Evolutionary conservation across 2,797 vertebrate genomes (phyloP), one percentile per base, ranked within the genome.

Genomic region (Molossus molossus): DNA sequence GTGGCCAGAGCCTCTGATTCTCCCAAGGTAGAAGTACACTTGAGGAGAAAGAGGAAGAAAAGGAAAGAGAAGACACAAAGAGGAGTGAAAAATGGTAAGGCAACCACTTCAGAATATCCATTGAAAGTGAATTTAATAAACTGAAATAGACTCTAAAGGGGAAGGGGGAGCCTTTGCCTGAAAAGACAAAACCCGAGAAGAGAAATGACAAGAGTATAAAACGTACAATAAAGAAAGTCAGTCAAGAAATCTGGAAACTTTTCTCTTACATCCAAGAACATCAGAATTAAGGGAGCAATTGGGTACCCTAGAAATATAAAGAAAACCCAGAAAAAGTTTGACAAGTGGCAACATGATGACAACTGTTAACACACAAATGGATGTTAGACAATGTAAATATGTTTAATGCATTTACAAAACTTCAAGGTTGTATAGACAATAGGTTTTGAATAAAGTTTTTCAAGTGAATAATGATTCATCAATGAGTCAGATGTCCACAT

Each of bases 21-120:
- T 96, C 92, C 94, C 87, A 92, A 94, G 90, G 87, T 95, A 55
- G 94, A 95, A 87, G 93, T 29, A 92, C 57, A 94, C 88, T 92
- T 72, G 86, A 95, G 80, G 73, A 93, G n/a, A n/a, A 95, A 84
- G 80, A 85, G n/a, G 80, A 93, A 91, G 90, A 60, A 92, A 87
- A 90, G 20, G 57, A 76, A 94, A 92, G 65, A 88, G 48, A 73
- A 87, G 67, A 67, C 80, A 80, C 91, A 87, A 72, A 94, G 88
- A 57, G 37, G 15, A 73, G 73, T 97, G 86, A 96, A 96, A 95
- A 92, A 95, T 87, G 75, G 84, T 64, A 88, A 91, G 45, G 15
- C 14, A 33, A 90, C 33, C 40, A 48, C 53, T 91, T 94, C 60
- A 27, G 29, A 91, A 75, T 60, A 87, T 29, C 62, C 58, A 92